These are phyloP conservation scores for Epinephelus lanceolatus DNA, from an alignment of 2,113 vertebrate species.

Conservation along the genomic window DNA sequence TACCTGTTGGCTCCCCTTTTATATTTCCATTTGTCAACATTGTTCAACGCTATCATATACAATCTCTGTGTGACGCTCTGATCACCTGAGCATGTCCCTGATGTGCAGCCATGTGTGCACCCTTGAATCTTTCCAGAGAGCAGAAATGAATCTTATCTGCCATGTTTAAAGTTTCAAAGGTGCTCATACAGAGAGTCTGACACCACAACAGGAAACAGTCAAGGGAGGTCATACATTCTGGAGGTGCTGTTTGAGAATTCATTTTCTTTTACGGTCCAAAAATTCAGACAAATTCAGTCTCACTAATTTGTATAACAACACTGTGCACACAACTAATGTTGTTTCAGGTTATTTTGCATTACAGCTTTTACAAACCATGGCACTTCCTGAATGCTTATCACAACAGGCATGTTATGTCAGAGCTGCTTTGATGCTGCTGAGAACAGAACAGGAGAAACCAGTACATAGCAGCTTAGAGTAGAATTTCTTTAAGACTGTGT, in stretches of 20 bases:
- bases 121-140: slow-evolving; percentile 49
- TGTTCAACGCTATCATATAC: not conserved
- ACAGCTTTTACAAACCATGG: not conserved
- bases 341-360: slow-evolving; percentile 1
- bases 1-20: not conserved
- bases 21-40: slow-evolving; percentile 7
- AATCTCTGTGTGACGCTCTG: not conserved
- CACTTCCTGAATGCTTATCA: not conserved
- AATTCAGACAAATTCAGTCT: not conserved
- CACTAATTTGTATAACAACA: not conserved
- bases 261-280: slow-evolving; percentile 2
- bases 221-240: not conserved
- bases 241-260: not conserved
- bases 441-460: not conserved
- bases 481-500: slow-evolving; percentile 20
- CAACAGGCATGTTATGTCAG: not conserved
- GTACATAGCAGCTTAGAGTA: slow-evolving; percentile 6
- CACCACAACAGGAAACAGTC: slow-evolving; percentile 62
- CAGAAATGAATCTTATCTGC: slow-evolving; percentile 35
- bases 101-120: slow-evolving; percentile 9
- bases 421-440: not conserved
- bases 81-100: not conserved
- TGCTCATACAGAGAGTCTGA: slow-evolving; percentile 1
- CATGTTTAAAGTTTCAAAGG: slow-evolving; percentile 25
- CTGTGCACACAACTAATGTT: fast-evolving